These are phyloP conservation scores for Nothura maculosa DNA, from an alignment of 2,797 vertebrate species.

Conservation along the genomic window DNA sequence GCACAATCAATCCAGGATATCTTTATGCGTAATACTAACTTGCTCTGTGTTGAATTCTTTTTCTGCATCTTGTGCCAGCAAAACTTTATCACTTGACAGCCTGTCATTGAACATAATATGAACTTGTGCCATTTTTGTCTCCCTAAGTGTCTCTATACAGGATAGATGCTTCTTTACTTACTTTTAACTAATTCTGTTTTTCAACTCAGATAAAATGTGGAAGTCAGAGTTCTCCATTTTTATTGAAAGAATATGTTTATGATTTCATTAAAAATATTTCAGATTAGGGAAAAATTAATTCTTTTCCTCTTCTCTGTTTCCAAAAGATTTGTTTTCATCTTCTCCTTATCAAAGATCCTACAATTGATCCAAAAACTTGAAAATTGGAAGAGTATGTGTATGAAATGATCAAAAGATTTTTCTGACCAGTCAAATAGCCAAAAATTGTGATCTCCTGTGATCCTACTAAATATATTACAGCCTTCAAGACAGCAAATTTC, in stretches of 20 bases:
- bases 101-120: neutral
- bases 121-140: neutral
- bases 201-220: neutral
- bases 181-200: neutral
- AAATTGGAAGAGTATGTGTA: neutral
- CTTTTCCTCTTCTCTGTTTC: neutral
- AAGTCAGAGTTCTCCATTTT: neutral
- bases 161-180: neutral
- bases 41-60: conserved; percentile 3
- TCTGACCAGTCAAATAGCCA: neutral
- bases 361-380: neutral
- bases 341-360: neutral
- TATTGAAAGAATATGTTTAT: neutral
- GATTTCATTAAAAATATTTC: neutral
- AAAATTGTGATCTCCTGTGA: neutral
- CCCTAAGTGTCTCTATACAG: neutral
- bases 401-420: neutral
- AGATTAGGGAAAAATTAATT: fast-evolving
- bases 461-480: neutral
- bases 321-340: neutral
- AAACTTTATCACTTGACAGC: neutral
- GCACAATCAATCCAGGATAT: conserved; percentile 43
- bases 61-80: neutral
- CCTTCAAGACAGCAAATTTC: neutral
- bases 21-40: conserved; percentile 7